phyloP scores from a whole-genome alignment of 2,113 vertebrate genomes.

The Dicrurus megarhynchus region DNA sequence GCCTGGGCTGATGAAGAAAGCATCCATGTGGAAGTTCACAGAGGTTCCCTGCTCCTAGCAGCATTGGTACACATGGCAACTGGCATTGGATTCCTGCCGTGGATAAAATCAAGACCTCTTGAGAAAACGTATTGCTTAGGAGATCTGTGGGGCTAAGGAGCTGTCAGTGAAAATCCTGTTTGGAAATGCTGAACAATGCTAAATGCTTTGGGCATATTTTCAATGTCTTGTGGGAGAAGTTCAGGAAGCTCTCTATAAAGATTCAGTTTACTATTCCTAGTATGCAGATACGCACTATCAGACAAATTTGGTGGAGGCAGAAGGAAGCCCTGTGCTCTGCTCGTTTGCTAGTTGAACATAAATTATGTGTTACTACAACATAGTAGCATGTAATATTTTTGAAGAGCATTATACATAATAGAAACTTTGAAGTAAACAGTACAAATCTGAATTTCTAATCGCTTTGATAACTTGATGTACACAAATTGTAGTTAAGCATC shows the following conservation, averaged over 20 bases:
- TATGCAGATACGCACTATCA: neutral
- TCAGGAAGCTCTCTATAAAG: neutral
- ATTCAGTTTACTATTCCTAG: neutral
- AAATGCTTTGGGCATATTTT: neutral
- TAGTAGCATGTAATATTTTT: neutral
- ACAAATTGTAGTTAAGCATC: neutral
- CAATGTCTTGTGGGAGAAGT: neutral
- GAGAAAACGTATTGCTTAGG: neutral
- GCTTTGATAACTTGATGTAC: neutral
- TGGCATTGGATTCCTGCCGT: fast-evolving
- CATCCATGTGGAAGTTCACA: too few relatives aligned
- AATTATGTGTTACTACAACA: neutral
- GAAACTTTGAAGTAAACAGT: neutral
- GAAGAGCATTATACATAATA: neutral
- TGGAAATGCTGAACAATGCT: neutral
- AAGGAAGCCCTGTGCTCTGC: neutral
- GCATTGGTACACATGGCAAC: fast-evolving
- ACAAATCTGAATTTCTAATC: neutral
- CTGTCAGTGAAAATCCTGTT: neutral
- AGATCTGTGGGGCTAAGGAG: neutral
- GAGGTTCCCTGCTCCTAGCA: neutral
- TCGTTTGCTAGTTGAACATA: neutral
- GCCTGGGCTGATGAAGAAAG: neutral
- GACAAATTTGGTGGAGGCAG: neutral
- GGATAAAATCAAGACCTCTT: neutral